Conservation (phyloP, 2,888 invertebrate genomes). For the Elegia similella region DNA sequence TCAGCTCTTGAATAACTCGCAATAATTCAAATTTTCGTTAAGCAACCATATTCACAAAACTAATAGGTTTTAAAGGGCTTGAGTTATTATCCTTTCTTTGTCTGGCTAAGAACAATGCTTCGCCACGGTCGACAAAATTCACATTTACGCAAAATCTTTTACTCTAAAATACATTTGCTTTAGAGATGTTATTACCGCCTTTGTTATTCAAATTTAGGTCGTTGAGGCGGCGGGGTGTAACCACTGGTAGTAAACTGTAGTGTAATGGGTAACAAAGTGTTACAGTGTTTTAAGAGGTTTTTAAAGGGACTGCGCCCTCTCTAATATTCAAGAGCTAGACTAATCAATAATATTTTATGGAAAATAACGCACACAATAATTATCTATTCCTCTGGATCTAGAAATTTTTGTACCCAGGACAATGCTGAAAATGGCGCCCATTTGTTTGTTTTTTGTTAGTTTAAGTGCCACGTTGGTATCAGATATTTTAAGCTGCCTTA, state of each 20-base stretch:
- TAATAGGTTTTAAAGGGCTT: background rate
- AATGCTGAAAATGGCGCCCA: too few relatives aligned
- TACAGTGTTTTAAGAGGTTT: background rate
- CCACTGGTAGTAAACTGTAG: background rate
- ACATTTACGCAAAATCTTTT: slow-evolving; percentile 10
- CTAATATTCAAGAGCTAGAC: too few relatives aligned
- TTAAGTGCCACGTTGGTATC: too few relatives aligned
- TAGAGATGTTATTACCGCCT: background rate
- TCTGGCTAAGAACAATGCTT: slow-evolving; percentile 6
- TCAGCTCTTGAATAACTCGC: background rate
- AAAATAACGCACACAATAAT: too few relatives aligned
- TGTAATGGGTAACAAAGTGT: slow-evolving; percentile 1
- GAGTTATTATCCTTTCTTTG: background rate
- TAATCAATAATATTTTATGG: too few relatives aligned
- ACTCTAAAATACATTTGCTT: background rate
- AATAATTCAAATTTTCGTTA: background rate
- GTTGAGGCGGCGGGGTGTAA: background rate
- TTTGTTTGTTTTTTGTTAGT: too few relatives aligned
- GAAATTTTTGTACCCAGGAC: too few relatives aligned
- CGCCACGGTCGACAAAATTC: background rate
- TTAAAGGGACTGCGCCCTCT: background rate
- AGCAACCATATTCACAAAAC: background rate
- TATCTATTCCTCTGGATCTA: too few relatives aligned
- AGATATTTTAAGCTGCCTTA: too few relatives aligned
- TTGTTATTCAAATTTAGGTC: slow-evolving; percentile 10